Evolutionary conservation across 2,113 vertebrate genomes (phyloP).

Genomic region (Thymallus thymallus): DNA sequence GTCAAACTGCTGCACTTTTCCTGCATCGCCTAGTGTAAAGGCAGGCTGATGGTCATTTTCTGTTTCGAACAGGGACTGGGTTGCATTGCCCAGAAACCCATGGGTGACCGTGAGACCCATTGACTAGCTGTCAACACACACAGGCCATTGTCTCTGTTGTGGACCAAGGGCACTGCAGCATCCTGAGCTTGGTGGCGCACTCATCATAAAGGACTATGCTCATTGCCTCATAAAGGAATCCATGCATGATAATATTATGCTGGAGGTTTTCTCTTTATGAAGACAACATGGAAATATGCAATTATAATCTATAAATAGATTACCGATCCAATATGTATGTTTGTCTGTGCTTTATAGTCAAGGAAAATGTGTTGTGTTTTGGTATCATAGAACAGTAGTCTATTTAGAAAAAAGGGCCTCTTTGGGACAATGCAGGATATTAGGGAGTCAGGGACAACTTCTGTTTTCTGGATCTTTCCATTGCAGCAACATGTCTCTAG

Average conservation of each 20-base stretch:
- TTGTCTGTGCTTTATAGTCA: neutral
- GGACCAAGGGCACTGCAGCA: neutral
- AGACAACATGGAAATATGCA: too few species aligned
- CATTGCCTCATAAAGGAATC: neutral
- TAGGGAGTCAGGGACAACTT: neutral
- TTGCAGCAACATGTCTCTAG: neutral
- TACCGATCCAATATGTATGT: too few species aligned
- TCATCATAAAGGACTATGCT: neutral
- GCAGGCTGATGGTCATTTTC: constrained; percentile 37
- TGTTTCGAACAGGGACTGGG: constrained; percentile 1
- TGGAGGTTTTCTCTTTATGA: neutral
- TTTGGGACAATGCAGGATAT: neutral
- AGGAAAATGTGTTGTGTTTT: neutral
- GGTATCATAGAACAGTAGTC: neutral
- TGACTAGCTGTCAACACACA: neutral
- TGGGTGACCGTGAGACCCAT: neutral
- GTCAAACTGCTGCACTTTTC: neutral
- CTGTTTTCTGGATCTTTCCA: constrained; percentile 1
- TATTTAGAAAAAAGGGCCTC: neutral
- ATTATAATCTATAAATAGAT: too few species aligned
- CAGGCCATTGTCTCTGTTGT: neutral
- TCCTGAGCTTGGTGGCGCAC: neutral
- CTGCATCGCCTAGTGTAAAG: neutral
- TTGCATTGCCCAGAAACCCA: neutral
- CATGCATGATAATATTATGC: neutral